These are phyloP conservation scores for Polymixis lichenea DNA, from an alignment of 2,888 invertebrate species.

Conservation along the genomic window DNA sequence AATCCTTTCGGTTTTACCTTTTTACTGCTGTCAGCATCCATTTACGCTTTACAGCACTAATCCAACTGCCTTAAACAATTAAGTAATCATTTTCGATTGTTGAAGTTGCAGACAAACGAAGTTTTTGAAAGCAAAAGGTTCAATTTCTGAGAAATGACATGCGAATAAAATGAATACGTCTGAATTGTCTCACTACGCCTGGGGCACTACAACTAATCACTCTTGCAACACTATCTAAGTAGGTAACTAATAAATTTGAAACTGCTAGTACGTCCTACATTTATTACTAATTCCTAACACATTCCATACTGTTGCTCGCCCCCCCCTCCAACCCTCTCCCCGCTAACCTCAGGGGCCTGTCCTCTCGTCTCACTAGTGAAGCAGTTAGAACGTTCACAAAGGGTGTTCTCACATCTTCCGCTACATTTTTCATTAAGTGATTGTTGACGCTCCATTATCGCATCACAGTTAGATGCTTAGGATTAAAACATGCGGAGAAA, in stretches of 20 bases:
- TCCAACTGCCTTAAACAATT: conserved; percentile 6
- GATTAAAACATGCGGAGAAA: neutral
- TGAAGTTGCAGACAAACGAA: neutral
- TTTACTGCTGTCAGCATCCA: neutral
- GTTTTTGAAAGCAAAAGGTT: neutral
- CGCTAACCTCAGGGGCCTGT: neutral
- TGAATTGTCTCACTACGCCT: neutral
- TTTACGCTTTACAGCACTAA: neutral
- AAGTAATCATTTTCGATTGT: neutral
- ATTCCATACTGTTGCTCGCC: neutral
- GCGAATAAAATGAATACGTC: neutral
- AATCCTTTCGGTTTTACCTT: neutral
- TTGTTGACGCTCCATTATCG: conserved; percentile 11
- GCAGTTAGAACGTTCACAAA: conserved; percentile 26
- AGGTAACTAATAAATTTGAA: conserved; percentile 41
- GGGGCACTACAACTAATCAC: neutral
- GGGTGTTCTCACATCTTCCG: conserved; percentile 4
- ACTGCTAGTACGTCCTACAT: conserved; percentile 32
- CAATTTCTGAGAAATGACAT: neutral
- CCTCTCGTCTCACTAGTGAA: conserved; percentile 18
- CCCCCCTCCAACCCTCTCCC: neutral
- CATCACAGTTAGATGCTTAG: neutral
- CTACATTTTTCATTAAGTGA: conserved; percentile 31
- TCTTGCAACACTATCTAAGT: conserved; percentile 2
- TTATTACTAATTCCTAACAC: conserved; percentile 37